Conservation (phyloP, 2,888 invertebrate species). For the Pegoplata infirma region DNA sequence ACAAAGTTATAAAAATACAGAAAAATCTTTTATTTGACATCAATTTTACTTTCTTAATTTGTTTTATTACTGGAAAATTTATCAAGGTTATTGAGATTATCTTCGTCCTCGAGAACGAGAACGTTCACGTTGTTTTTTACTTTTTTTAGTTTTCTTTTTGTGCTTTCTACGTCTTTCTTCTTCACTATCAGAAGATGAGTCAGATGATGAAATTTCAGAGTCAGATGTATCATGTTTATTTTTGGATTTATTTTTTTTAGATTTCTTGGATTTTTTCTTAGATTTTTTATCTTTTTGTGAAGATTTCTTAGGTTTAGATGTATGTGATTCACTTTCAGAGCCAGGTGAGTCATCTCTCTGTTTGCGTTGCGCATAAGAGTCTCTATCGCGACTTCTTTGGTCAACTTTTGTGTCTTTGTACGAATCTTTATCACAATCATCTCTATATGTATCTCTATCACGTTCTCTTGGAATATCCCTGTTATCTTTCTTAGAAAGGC, state of each 20-base stretch:
- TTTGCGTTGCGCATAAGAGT: not conserved
- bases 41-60: not conserved
- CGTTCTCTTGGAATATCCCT: not conserved
- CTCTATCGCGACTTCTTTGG: conserved; percentile 7
- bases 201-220: conserved; percentile 3
- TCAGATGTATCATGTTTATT: conserved; percentile 52
- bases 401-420: conserved; percentile 24
- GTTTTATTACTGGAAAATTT: not conserved
- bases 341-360: conserved; percentile 50
- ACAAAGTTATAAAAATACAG: not conserved
- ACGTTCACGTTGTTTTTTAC: conserved; percentile 74
- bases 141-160: conserved; percentile 77
- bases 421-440: not conserved
- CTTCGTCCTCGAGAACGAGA: conserved; percentile 65
- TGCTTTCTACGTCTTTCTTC: conserved; percentile 69
- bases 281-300: conserved; percentile 66
- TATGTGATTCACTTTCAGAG: conserved; percentile 68
- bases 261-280: conserved; percentile 69
- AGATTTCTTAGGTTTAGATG: conserved; percentile 67
- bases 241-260: conserved; percentile 66
- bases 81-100: not conserved
- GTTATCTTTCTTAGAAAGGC: not conserved
- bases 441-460: not conserved
- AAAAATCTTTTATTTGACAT: too few relatives aligned
- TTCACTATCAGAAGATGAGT: conserved; percentile 59